phyloP scores from a whole-genome alignment of 2,888 invertebrate genomes.

The Drosophila emarginata region DNA sequence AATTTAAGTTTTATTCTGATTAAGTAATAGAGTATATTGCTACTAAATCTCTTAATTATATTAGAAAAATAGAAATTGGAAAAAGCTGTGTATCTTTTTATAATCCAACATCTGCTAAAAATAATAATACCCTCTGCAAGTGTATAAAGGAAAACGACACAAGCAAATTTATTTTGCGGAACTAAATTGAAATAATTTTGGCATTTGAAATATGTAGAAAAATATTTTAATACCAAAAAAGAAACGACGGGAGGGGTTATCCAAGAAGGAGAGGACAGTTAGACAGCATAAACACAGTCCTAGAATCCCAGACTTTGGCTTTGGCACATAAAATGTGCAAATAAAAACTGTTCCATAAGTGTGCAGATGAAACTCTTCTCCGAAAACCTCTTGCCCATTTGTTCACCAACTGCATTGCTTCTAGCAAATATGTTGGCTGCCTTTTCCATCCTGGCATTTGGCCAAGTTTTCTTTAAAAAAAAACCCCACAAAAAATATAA shows the following conservation, averaged over 20 bases:
- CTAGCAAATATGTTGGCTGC: constrained; percentile 43
- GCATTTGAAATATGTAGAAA: constrained; percentile 71
- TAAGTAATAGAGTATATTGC: too few relatives aligned
- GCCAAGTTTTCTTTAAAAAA: constrained; percentile 46
- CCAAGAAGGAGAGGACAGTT: constrained; percentile 19
- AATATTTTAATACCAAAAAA: constrained; percentile 61
- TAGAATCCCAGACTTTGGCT: constrained; percentile 32
- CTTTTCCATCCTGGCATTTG: constrained; percentile 55
- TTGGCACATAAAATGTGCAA: constrained; percentile 30
- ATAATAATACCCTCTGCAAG: neutral
- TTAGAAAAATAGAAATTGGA: too few relatives aligned
- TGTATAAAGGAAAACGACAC: constrained; percentile 27
- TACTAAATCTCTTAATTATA: too few relatives aligned
- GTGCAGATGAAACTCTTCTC: constrained; percentile 11
- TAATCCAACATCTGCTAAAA: neutral
- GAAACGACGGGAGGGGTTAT: constrained; percentile 5
- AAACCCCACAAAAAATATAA: neutral
- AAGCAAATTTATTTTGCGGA: constrained; percentile 75
- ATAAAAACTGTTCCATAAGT: constrained; percentile 52
- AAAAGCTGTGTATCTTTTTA: neutral
- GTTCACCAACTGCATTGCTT: constrained; percentile 43
- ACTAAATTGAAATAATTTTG: constrained; percentile 79
- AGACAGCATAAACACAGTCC: constrained; percentile 23
- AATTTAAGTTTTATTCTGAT: too few relatives aligned
- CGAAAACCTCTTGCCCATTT: neutral